Conservation (phyloP, 2,888 invertebrate species). For the Kryphioiulus occultus region DNA sequence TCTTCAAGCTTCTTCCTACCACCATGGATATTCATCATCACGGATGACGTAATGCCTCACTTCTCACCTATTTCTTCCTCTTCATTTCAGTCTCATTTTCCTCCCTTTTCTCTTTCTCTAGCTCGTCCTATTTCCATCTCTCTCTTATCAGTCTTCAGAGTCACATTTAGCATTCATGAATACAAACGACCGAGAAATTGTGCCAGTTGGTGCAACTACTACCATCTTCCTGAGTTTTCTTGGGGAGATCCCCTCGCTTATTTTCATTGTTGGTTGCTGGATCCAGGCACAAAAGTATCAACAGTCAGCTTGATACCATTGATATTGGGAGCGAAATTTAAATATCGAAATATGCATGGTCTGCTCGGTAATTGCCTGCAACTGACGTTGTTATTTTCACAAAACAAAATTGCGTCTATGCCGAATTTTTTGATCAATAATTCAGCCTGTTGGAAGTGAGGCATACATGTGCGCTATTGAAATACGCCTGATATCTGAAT, state of each 20-base stretch:
- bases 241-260: neutral
- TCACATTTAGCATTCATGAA: constrained; percentile 49
- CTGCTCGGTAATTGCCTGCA: constrained; percentile 36
- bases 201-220: constrained; percentile 24
- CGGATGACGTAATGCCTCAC: constrained; percentile 27
- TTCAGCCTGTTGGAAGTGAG: constrained; percentile 25
- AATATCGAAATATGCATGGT: constrained; percentile 36
- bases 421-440: constrained; percentile 18
- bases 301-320: constrained; percentile 9
- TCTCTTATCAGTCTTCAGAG: constrained; percentile 47
- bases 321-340: constrained; percentile 40
- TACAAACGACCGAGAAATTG: constrained; percentile 49
- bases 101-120: constrained; percentile 15
- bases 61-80: constrained; percentile 44
- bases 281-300: constrained; percentile 7
- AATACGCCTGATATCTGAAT: neutral
- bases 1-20: neutral
- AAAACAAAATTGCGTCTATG: constrained; percentile 13
- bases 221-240: neutral
- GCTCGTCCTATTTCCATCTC: constrained; percentile 21
- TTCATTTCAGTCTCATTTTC: constrained; percentile 37
- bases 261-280: neutral
- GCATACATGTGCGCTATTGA: neutral
- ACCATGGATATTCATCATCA: constrained; percentile 32
- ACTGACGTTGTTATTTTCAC: constrained; percentile 15